Percentiles rank a stretch among this genome's conserved stretches.
Evolutionary conservation across 2,888 invertebrate species (phyloP).

Genomic region (Achlya flavicornis): DNA sequence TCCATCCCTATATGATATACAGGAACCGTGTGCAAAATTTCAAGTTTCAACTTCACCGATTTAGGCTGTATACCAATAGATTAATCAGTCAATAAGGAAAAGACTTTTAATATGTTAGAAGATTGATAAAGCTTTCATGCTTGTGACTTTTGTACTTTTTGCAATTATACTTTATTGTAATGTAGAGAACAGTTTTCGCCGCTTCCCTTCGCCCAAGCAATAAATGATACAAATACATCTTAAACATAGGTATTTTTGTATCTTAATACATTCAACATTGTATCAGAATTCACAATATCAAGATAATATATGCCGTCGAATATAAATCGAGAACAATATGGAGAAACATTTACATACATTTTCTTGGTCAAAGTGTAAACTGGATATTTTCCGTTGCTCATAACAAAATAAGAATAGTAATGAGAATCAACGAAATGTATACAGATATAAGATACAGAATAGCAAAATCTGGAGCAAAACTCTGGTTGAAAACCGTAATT

Average conservation of each 20-base stretch:
- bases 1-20: too few species aligned
- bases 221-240: background rate
- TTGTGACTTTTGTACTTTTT: background rate
- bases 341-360: conserved; percentile 55
- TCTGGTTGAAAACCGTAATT: background rate
- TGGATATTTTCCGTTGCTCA: conserved; percentile 35
- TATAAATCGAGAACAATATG: conserved; percentile 59
- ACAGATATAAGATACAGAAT: background rate
- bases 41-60: too few species aligned
- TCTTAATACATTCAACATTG: conserved; percentile 21
- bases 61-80: too few species aligned
- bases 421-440: conserved; percentile 18
- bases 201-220: background rate
- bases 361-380: conserved; percentile 57
- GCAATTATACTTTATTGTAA: too few species aligned
- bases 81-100: too few species aligned
- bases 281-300: conserved; percentile 40
- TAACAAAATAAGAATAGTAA: conserved; percentile 27
- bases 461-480: conserved; percentile 4
- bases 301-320: conserved; percentile 52
- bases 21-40: too few species aligned
- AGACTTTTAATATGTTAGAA: background rate
- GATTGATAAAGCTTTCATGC: too few species aligned
- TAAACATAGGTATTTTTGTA: background rate
- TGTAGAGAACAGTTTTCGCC: too few species aligned